Evolutionary conservation across 2,888 invertebrate genomes (phyloP).

Genomic region (Acheta domesticus): DNA sequence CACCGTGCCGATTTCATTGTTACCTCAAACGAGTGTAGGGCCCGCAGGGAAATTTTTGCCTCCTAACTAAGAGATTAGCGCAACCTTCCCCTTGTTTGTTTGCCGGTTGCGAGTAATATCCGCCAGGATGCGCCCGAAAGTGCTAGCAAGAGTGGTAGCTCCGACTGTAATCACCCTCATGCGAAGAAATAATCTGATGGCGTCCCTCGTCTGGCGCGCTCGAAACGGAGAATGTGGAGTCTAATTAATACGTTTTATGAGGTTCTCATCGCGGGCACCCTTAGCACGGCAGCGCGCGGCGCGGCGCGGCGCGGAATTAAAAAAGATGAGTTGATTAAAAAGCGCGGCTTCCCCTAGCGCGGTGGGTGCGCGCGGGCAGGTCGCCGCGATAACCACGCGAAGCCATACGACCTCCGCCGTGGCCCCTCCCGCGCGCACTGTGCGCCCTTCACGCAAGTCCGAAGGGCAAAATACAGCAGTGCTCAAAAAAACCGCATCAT

Average conservation of each 20-base stretch:
- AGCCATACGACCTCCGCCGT: not conserved
- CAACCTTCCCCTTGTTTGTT: too few relatives aligned
- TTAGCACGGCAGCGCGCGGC: not conserved
- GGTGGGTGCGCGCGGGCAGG: not conserved
- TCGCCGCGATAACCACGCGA: not conserved
- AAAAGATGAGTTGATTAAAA: slow-evolving; percentile 18
- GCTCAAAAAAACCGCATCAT: too few relatives aligned
- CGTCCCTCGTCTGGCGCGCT: not conserved
- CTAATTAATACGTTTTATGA: slow-evolving; percentile 18
- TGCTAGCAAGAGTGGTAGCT: too few relatives aligned
- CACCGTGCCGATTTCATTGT: not conserved
- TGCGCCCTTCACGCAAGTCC: not conserved
- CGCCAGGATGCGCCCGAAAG: too few relatives aligned
- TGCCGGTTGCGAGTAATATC: too few relatives aligned
- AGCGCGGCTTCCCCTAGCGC: not conserved
- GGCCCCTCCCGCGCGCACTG: not conserved
- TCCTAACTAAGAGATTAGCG: too few relatives aligned
- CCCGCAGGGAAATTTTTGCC: too few relatives aligned
- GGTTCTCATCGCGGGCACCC: not conserved
- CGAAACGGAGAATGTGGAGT: not conserved
- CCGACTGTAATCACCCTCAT: too few relatives aligned
- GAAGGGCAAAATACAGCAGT: too few relatives aligned
- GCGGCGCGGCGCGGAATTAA: not conserved
- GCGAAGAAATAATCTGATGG: not conserved
- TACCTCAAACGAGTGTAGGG: too few relatives aligned